phyloP scores from a whole-genome alignment of 64 coral and sea anemone genomes.

The Porites australiensis region DNA sequence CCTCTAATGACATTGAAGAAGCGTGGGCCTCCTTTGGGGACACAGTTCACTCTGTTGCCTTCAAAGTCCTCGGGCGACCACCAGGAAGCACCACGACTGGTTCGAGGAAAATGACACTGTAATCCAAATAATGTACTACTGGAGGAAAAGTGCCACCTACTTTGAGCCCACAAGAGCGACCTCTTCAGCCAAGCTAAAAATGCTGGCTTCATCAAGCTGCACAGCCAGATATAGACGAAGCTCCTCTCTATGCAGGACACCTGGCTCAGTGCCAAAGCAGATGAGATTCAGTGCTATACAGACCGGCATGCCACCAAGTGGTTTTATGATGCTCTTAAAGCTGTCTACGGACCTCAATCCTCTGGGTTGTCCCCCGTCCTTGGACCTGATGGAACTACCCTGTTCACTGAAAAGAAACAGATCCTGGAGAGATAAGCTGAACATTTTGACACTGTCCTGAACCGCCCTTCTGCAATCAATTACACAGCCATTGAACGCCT shows the following conservation, averaged over 20 bases:
- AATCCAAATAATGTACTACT: neutral
- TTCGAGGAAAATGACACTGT: conserved; percentile 12
- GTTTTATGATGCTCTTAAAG: neutral
- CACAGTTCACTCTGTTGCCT: conserved; percentile 35
- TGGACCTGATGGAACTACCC: neutral
- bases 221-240: neutral
- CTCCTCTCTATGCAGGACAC: neutral
- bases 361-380: neutral
- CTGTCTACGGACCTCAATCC: conserved; percentile 13
- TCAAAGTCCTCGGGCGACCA: neutral
- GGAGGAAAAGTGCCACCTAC: conserved; percentile 16
- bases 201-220: neutral
- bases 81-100: conserved; percentile 54
- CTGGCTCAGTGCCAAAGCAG: conserved; percentile 35
- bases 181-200: neutral
- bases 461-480: neutral
- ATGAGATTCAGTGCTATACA: conserved; percentile 29
- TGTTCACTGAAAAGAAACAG: neutral
- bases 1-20: too few relatives aligned
- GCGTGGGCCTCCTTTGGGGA: too few relatives aligned
- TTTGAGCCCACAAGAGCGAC: conserved; percentile 18
- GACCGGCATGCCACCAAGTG: conserved; percentile 21
- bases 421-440: conserved; percentile 8
- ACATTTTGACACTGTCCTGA: conserved; percentile 7
- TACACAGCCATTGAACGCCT: neutral